Base-by-base conservation (phyloP, 2,888 invertebrate species). In the Epinotia ramella region DNA sequence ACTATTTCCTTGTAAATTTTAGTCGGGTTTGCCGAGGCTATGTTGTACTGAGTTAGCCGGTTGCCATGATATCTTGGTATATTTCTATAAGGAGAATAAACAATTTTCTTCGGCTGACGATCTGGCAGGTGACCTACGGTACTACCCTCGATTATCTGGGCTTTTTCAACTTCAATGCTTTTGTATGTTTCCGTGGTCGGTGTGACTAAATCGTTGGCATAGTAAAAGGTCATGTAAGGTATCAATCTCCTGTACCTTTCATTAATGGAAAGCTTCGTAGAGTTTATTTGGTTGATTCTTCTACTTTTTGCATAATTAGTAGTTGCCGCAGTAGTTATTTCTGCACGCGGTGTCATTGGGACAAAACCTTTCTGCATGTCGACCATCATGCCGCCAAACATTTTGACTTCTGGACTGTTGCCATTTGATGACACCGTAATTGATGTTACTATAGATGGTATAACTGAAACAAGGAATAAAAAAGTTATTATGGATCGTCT, bases 201-300 rank as follows among this genome's bases (percentile, higher is more conserved):
- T 86, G 84, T 91, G 88, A 84, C 84, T 78, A 95, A 89, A 83
- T 96, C 95, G 76, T 96, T 96, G 60, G 94, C 95, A n/a, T 96
- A 93, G 87, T 97, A 97, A 89, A 96, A 98, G 53, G 97, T 97
- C 96, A 97, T 97, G 87, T 97, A 97, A 1, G 97, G 98, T 84
- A 98, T 96, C 67, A 98, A 89, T 79, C 98, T 95, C 83, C 97
- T 96, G 85, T 96, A 96, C 69, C 97, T 95, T 89, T 97, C 96
- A 72, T 95, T 95, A 63, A 95, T 89, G 7, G 94, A 92, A 60
- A 96, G 85, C 64, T 92, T 89, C 20, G 91, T 88, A 5, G 86
- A 81, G 80, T 91, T 90, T 7, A 78, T 77, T 40, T 60, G 70
- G 65, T 81, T 86, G 16, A 81, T 56, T 79, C 79, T 82, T 80